These are phyloP conservation scores for Hylaeus volcanicus DNA, from an alignment of 1,140 invertebrate species.

Conservation along the genomic window DNA sequence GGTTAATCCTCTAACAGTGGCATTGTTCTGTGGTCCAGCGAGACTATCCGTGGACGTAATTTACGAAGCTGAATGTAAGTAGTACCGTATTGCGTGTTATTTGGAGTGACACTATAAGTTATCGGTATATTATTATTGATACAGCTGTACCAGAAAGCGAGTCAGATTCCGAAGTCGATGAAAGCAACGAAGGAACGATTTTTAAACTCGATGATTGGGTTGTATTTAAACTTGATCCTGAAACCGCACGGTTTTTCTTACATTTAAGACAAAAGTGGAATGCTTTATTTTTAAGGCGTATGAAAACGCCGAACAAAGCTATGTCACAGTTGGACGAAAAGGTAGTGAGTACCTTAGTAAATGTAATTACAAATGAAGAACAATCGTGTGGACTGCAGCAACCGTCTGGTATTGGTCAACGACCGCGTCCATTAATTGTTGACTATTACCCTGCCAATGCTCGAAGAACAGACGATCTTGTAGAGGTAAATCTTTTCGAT, in stretches of 20 bases:
- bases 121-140: constrained; percentile 15
- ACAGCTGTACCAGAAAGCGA: constrained; percentile 77
- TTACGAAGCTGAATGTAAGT: constrained; percentile 80
- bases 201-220: constrained; percentile 91
- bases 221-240: constrained; percentile 86
- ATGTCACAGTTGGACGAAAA: constrained; percentile 86
- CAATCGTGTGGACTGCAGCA: constrained; percentile 86
- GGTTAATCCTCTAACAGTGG: constrained; percentile 89
- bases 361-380: constrained; percentile 87
- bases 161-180: constrained; percentile 84
- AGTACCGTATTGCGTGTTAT: neutral
- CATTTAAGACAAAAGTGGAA: constrained; percentile 90
- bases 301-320: constrained; percentile 86
- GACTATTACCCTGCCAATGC: constrained; percentile 80
- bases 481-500: constrained; percentile 57
- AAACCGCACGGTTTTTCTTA: constrained; percentile 85
- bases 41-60: constrained; percentile 84
- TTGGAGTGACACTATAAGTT: constrained; percentile 12
- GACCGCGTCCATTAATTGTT: constrained; percentile 85
- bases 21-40: constrained; percentile 88
- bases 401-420: constrained; percentile 88
- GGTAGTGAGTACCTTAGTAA: constrained; percentile 85
- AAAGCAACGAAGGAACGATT: constrained; percentile 83
- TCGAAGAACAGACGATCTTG: constrained; percentile 71
- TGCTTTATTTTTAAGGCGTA: constrained; percentile 86